Percentiles rank a stretch among this genome's conserved stretches.
These are phyloP conservation scores for Andrena bicolor DNA, from an alignment of 2,888 invertebrate species.

Conservation along the genomic window DNA sequence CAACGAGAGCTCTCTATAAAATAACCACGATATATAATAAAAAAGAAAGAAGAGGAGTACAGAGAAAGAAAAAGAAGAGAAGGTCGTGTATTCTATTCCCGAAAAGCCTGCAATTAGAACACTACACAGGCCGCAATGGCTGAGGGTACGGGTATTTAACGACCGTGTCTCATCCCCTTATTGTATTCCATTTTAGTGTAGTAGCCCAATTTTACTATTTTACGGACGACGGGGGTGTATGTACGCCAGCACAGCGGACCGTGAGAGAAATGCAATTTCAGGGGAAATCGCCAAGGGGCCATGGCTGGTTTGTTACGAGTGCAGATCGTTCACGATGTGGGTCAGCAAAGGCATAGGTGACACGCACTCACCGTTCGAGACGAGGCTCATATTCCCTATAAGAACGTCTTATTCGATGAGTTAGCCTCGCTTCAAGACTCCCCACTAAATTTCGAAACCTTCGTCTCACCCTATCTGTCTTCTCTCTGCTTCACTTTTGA, in stretches of 20 bases:
- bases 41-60: not conserved
- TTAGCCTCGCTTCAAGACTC: conserved; percentile 26
- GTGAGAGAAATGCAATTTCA: conserved; percentile 60
- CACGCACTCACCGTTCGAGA: conserved; percentile 33
- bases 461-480: not conserved
- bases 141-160: conserved; percentile 44
- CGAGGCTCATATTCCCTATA: conserved; percentile 34
- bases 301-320: conserved; percentile 29
- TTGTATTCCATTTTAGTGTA: conserved; percentile 60
- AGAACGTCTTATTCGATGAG: conserved; percentile 42
- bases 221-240: conserved; percentile 21
- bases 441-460: not conserved
- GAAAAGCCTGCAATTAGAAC: conserved; percentile 63
- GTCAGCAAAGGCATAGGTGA: conserved; percentile 15
- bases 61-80: not conserved
- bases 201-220: conserved; percentile 64
- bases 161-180: conserved; percentile 58
- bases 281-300: conserved; percentile 54
- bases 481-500: too few relatives aligned
- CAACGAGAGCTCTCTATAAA: not conserved
- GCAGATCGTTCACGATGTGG: conserved; percentile 37
- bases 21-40: conserved; percentile 22
- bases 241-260: conserved; percentile 4
- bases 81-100: conserved; percentile 8
- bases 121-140: conserved; percentile 24